Conservation (phyloP, 2,888 invertebrate genomes). For the Platycheirus rosarum region DNA sequence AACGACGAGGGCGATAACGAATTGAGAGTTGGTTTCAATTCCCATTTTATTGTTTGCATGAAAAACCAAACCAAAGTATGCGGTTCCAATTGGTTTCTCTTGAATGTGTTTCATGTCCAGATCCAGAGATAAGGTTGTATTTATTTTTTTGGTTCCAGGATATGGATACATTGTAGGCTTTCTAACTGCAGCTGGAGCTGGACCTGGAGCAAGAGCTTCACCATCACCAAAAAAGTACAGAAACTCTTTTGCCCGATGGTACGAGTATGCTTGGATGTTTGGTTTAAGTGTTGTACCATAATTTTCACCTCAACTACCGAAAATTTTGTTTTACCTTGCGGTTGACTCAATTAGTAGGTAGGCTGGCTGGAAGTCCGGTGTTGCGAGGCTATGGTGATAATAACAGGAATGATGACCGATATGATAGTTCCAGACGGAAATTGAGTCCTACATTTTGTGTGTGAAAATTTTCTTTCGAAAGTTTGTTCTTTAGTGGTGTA, state of each 20-base stretch:
- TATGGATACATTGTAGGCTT: background rate
- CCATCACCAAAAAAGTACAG: slow-evolving; percentile 14
- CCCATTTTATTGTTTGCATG: slow-evolving; percentile 73
- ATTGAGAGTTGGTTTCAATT: slow-evolving; percentile 73
- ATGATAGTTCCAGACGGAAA: slow-evolving; percentile 43
- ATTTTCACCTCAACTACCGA: slow-evolving; percentile 70
- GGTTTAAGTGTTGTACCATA: slow-evolving; percentile 68
- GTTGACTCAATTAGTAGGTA: slow-evolving; percentile 66
- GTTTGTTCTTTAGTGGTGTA: slow-evolving; percentile 53
- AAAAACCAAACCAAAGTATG: slow-evolving; percentile 73
- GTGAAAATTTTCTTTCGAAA: slow-evolving; percentile 23
- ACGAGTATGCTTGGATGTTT: slow-evolving; percentile 43
- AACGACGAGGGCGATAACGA: slow-evolving; percentile 54
- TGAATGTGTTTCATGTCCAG: slow-evolving; percentile 36
- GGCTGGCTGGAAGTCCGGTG: slow-evolving; percentile 33
- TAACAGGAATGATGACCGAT: slow-evolving; percentile 43
- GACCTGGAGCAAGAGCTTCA: background rate
- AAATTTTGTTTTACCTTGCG: slow-evolving; percentile 65
- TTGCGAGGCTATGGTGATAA: slow-evolving; percentile 35
- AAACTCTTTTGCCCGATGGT: background rate
- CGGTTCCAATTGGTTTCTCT: slow-evolving; percentile 71
- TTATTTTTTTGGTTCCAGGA: background rate
- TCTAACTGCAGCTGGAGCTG: background rate
- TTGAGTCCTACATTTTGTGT: slow-evolving; percentile 44
- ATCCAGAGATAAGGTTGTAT: background rate